Evolutionary conservation across 1,140 invertebrate genomes (phyloP), one percentile per base, ranked within the genome.

Genomic region (Paralvinella palmiformis): DNA sequence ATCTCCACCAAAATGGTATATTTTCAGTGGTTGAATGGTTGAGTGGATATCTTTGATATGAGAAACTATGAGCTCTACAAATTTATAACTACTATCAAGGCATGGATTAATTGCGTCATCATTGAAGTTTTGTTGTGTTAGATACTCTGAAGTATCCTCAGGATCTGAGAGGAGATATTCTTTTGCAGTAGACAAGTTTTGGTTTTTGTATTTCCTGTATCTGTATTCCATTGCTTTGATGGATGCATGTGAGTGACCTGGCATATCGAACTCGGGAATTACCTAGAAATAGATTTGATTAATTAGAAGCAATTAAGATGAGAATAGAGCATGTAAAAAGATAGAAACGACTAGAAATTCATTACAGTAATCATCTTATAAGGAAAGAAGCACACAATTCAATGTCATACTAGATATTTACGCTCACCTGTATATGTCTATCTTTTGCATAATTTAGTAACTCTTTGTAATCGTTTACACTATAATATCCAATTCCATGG

Each of bases 101-200:
- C 78, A 79, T 3, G 76, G 75, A 63, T 79, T 78, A 0, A 78
- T 70, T 2, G 75, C 72, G 57, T 76, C 72, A 59, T 79, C 75
- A 10, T 60, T 69, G 59, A 71, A 79, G 61, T 68, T 59, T 66
- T 79, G 78, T 1, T 74, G 69, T 0, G 73, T 72, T 15, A 68
- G 35, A 45, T 79, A 79, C 7, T 68, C 24, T 3, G 76, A 75
- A n/a, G 27, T 64, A 52, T 79, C 76, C 13, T 70, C 50, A 4
- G 58, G 62, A 33, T 79, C 76, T 7, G 70, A 62, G 44, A 79
- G 60, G 1, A 44, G 44, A 17, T 36, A 65, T 29, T 57, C 5
- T 17, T 17, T 45, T 10, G 33, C 58, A 4, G 33, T 22, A 1
- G 52, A 48, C 20, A 17, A 27, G 20, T 35, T 35, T 15, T 20